These are phyloP conservation scores for Prietella phreatophila DNA, from an alignment of 2,113 vertebrate species.

Conservation along the genomic window DNA sequence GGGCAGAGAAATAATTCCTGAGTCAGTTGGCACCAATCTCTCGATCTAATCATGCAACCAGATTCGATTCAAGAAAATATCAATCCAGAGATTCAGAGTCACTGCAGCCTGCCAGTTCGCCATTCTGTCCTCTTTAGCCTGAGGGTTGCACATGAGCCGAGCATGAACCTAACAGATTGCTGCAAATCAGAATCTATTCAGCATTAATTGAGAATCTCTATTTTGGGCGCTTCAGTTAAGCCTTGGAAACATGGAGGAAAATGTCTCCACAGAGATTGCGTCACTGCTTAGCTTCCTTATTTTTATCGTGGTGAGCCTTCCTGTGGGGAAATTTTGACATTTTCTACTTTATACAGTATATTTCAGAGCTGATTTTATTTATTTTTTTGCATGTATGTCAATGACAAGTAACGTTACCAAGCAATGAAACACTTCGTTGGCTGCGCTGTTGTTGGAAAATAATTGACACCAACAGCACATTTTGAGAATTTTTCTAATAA, in stretches of 20 bases:
- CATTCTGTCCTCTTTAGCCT: slow-evolving; percentile 25
- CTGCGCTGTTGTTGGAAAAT: background rate
- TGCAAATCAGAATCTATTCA: slow-evolving; percentile 17
- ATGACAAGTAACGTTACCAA: background rate
- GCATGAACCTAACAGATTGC: slow-evolving; percentile 23
- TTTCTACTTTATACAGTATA: background rate
- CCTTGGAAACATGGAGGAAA: background rate
- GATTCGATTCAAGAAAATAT: background rate
- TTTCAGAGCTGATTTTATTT: background rate
- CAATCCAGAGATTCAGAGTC: background rate
- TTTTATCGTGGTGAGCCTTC: background rate
- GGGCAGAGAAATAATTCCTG: background rate
- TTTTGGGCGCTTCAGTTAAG: slow-evolving; percentile 34
- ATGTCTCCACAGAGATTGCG: background rate
- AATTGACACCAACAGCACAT: no score
- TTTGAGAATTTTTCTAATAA: background rate
- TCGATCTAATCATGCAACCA: background rate
- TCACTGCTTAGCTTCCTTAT: background rate
- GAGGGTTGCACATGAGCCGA: background rate
- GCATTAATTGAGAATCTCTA: slow-evolving; percentile 41
- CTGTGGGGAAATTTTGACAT: background rate
- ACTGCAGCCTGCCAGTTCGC: background rate
- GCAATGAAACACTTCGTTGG: background rate
- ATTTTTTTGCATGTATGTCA: background rate
- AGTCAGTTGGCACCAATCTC: background rate